phyloP scores from a whole-genome alignment of 2,113 vertebrate species.

The Tinamus guttatus region DNA sequence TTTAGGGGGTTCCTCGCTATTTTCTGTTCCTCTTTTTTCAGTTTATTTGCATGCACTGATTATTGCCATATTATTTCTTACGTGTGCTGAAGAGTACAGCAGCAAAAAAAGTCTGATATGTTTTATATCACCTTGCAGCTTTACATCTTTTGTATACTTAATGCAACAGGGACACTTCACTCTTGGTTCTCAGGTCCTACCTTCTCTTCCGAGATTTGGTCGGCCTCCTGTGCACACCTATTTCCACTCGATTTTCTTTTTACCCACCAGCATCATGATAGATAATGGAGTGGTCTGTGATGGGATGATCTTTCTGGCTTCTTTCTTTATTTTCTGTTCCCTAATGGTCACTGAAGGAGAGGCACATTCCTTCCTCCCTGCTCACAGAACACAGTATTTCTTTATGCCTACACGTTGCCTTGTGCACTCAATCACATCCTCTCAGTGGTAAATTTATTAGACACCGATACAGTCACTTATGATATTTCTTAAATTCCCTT shows the following conservation, averaged over 20 bases:
- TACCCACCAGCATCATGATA: background rate
- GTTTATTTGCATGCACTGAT: background rate
- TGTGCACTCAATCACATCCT: conserved; percentile 32
- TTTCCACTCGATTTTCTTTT: background rate
- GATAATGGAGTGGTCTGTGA: background rate
- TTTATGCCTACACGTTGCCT: background rate
- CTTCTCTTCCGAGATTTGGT: background rate
- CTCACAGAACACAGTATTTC: background rate
- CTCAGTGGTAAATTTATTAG: conserved; percentile 41
- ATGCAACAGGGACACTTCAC: background rate
- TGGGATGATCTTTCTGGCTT: background rate
- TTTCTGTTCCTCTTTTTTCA: background rate
- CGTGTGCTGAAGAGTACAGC: background rate
- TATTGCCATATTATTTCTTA: background rate
- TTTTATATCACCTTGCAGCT: background rate
- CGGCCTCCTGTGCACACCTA: background rate
- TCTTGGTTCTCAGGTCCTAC: background rate
- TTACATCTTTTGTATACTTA: background rate
- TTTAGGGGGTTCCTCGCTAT: background rate
- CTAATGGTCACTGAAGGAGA: background rate
- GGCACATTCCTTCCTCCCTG: background rate
- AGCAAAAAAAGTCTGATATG: background rate
- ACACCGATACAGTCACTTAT: conserved; percentile 25
- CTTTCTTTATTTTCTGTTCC: background rate
- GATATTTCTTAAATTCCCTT: conserved; percentile 22